Evolutionary conservation across 1,140 invertebrate species (phyloP).

Genomic region (Antheraea pernyi): DNA sequence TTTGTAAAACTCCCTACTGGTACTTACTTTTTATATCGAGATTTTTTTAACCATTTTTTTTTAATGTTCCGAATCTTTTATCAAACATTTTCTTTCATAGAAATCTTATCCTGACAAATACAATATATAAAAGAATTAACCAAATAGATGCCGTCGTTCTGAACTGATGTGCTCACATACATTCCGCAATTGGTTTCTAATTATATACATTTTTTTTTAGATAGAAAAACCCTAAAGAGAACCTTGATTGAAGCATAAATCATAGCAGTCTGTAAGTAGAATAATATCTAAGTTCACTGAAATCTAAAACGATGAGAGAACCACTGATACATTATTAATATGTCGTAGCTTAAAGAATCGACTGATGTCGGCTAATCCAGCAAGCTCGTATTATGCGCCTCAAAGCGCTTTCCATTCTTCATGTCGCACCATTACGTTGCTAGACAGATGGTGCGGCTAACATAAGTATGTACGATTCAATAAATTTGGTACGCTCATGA

Average conservation of each 20-base stretch:
- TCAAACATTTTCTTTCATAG: too few species aligned
- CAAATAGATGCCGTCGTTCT: too few species aligned
- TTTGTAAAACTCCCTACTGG: too few species aligned
- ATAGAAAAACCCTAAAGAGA: too few species aligned
- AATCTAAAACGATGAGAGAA: background rate
- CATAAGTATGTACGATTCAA: background rate
- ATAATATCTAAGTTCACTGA: background rate
- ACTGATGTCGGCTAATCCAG: conserved; percentile 6
- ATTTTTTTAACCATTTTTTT: too few species aligned
- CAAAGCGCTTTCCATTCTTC: conserved; percentile 10
- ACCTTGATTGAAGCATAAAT: background rate
- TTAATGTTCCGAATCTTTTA: too few species aligned
- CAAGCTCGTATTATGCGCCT: conserved; percentile 9
- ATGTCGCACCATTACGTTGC: conserved; percentile 1
- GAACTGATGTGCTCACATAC: too few species aligned
- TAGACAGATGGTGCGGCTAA: background rate
- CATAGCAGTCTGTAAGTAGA: background rate
- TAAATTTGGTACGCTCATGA: background rate
- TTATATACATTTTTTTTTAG: too few species aligned
- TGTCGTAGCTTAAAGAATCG: background rate
- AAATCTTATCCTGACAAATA: too few species aligned
- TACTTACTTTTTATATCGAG: too few species aligned
- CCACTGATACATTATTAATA: conserved; percentile 7
- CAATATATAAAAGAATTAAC: too few species aligned
- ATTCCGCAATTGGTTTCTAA: too few species aligned